Evolutionary conservation across 2,888 invertebrate genomes (phyloP), one percentile per base, ranked within the genome.

Genomic region (Apamea sordens): DNA sequence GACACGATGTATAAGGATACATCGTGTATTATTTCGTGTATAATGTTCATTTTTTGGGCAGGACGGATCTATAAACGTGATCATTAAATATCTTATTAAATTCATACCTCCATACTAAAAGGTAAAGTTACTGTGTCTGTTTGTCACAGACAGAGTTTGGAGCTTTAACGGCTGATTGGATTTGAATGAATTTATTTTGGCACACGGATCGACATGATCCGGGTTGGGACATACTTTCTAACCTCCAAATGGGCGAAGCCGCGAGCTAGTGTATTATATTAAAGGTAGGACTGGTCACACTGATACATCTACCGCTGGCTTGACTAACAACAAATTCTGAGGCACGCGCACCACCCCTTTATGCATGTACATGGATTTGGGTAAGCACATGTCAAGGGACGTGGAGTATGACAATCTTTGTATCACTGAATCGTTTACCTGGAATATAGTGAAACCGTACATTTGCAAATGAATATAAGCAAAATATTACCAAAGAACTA

Each of bases 351-450:
- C 86, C 86, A 24, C 83, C 86, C 41, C n/a, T 61, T 64, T 64
- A 15, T 68, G 24, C 1, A 21, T 0, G 56, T 82, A 83, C 61
- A 21, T 6, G 88, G 86, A 2, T 86, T 69, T 28, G 90, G 89
- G 24, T 88, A 36, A 1, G 32, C 70, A 71, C 90, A 89, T 24
- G 88, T 87, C 32, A 69, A 61, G 0, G 87, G 87, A 65, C 89
- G 90, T 1, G 88, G 83, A 63, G 76, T 85, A 0, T 78, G 88
- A 53, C 86, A 85, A 32, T 64, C 7, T 78, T 47, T 73, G 47
- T 50, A 82, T 79, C 84, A 3, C 32, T 72, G 18, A 75, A 79
- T 75, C 72, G 75, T 2, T 68, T 64, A 7, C 1, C 79, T 73
- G n/a, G 15, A 83, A 70, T 73, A 32, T 13, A 47, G 3, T 18